These are phyloP conservation scores for Amiota mariae DNA, from an alignment of 2,888 invertebrate genomes.

Conservation along the genomic window DNA sequence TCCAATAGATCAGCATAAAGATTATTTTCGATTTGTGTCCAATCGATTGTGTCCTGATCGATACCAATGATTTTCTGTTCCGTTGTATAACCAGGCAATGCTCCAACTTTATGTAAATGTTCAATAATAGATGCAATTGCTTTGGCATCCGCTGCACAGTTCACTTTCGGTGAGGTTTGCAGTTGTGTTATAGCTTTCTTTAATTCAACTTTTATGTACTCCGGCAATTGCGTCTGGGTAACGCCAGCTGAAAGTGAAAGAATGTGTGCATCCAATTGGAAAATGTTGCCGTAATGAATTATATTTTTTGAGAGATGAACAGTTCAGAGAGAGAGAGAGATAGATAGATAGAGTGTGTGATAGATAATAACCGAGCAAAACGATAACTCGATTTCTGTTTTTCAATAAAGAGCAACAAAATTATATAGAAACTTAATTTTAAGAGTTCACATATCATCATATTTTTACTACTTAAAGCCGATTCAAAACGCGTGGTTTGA, in stretches of 20 bases:
- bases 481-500: background rate
- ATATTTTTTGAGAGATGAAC: slow-evolving; percentile 35
- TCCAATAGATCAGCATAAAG: slow-evolving; percentile 76
- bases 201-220: slow-evolving; percentile 48
- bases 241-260: slow-evolving; percentile 69
- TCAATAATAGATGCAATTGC: slow-evolving; percentile 64
- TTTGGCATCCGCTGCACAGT: slow-evolving; percentile 69
- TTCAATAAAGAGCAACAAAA: background rate
- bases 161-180: slow-evolving; percentile 60
- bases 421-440: no score
- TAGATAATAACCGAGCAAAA: background rate
- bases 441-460: no score
- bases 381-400: background rate
- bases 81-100: slow-evolving; percentile 75
- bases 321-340: slow-evolving; percentile 25
- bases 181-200: slow-evolving; percentile 55
- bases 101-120: slow-evolving; percentile 58
- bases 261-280: slow-evolving; percentile 72
- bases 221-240: slow-evolving; percentile 47
- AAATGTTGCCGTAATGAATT: slow-evolving; percentile 64
- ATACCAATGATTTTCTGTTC: slow-evolving; percentile 78
- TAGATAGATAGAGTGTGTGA: slow-evolving; percentile 19
- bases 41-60: slow-evolving; percentile 73
- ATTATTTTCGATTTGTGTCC: slow-evolving; percentile 73
- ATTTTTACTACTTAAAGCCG: no score